Conservation (phyloP, 2,888 invertebrate genomes). For the Synergus itoensis region DNA sequence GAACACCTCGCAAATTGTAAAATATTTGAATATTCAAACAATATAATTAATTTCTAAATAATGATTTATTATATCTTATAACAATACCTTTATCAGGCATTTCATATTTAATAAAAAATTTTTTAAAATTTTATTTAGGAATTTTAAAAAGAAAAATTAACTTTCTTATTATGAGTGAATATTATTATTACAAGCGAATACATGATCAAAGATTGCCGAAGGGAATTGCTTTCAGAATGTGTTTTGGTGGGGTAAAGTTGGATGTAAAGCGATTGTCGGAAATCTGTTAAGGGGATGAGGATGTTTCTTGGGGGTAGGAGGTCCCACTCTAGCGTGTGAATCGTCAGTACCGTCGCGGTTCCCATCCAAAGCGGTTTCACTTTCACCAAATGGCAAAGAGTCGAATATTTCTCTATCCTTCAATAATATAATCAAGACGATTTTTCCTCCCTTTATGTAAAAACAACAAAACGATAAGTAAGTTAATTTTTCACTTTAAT, state of each 20-base stretch:
- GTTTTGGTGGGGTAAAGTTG: conserved; percentile 4
- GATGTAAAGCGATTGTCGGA: conserved; percentile 12
- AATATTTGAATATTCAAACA: neutral
- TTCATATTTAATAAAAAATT: too few species aligned
- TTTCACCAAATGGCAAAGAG: conserved; percentile 49
- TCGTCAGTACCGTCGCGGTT: conserved; percentile 70
- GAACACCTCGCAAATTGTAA: neutral
- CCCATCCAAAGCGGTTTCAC: conserved; percentile 64
- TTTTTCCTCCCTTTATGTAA: neutral
- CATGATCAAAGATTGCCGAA: neutral
- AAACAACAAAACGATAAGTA: neutral
- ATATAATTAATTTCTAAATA: neutral
- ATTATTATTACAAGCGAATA: too few species aligned
- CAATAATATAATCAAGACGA: neutral
- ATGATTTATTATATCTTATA: too few species aligned
- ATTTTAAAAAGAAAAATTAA: too few species aligned
- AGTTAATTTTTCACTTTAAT: neutral
- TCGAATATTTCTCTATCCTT: conserved; percentile 6
- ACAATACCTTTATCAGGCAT: too few species aligned
- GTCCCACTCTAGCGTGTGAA: conserved; percentile 66
- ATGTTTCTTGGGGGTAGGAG: conserved; percentile 61
- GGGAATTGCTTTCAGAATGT: neutral
- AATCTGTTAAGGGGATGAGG: conserved; percentile 49
- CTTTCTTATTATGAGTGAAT: too few species aligned
- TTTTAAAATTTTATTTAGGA: too few species aligned